Conservation (phyloP, 1,140 invertebrate genomes). For the Brevipalpus yothersi region DNA sequence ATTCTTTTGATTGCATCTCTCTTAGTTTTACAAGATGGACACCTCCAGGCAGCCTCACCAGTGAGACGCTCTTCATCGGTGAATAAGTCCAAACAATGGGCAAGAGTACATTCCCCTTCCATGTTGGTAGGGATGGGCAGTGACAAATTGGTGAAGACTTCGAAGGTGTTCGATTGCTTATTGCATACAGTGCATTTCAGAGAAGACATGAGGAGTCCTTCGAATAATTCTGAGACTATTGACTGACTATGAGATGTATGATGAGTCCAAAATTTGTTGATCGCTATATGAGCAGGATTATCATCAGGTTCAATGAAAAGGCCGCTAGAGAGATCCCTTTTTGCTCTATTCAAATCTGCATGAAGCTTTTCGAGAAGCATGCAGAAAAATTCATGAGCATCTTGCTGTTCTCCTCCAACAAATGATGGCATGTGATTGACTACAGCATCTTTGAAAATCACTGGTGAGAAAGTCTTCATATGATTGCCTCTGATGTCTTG, state of each 20-base stretch:
- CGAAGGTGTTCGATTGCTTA: constrained; percentile 55
- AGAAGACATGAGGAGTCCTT: constrained; percentile 62
- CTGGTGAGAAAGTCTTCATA: constrained; percentile 45
- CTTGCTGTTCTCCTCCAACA: constrained; percentile 61
- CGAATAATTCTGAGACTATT: constrained; percentile 52
- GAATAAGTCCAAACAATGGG: constrained; percentile 57
- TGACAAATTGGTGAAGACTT: constrained; percentile 64
- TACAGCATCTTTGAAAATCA: constrained; percentile 39
- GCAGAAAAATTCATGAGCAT: constrained; percentile 78
- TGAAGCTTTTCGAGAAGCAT: constrained; percentile 73
- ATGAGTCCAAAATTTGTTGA: constrained; percentile 42
- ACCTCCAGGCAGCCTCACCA: constrained; percentile 46
- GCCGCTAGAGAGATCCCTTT: neutral
- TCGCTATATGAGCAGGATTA: neutral
- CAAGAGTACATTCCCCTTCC: constrained; percentile 2
- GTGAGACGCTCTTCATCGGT: constrained; percentile 49
- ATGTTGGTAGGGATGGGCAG: constrained; percentile 35
- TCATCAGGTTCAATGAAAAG: neutral
- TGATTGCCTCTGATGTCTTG: constrained; percentile 44
- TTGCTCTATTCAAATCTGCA: constrained; percentile 43
- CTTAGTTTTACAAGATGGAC: constrained; percentile 57
- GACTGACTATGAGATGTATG: constrained; percentile 43
- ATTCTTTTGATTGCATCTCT: constrained; percentile 66
- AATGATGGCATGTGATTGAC: constrained; percentile 50
- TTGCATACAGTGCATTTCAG: constrained; percentile 46